These are phyloP conservation scores for Adelognathus sp. DNA, from an alignment of 2,888 invertebrate species.

Conservation along the genomic window DNA sequence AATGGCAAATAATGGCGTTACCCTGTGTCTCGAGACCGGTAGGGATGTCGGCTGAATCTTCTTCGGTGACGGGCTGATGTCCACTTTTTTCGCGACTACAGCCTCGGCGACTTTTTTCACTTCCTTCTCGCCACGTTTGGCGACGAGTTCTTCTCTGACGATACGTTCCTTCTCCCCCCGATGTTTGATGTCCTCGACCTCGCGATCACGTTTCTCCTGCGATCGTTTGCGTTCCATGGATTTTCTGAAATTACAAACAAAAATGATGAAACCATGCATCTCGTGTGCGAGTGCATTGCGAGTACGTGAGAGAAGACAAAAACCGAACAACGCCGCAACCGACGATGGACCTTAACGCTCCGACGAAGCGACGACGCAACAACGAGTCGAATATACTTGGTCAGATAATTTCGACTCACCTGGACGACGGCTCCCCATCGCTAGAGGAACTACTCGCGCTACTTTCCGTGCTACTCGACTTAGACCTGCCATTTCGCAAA, in stretches of 20 bases:
- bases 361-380: constrained; percentile 5
- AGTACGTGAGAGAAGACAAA: constrained; percentile 11
- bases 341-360: not conserved
- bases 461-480: constrained; percentile 79
- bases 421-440: constrained; percentile 75
- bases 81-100: constrained; percentile 69
- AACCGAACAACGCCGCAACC: no score
- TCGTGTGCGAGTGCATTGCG: not conserved
- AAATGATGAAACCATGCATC: not conserved
- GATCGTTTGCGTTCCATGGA: constrained; percentile 71
- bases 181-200: constrained; percentile 62
- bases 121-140: constrained; percentile 73
- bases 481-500: constrained; percentile 78
- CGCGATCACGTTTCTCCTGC: constrained; percentile 72
- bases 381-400: constrained; percentile 5
- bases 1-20: constrained; percentile 56
- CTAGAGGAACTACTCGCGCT: constrained; percentile 79
- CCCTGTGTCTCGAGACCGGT: constrained; percentile 76
- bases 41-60: constrained; percentile 72
- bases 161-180: constrained; percentile 71
- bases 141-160: constrained; percentile 71
- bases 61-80: constrained; percentile 76
- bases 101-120: constrained; percentile 63
- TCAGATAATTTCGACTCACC: constrained; percentile 69
- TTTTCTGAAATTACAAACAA: constrained; percentile 68